Evolutionary conservation across 2,113 vertebrate genomes (phyloP).

Genomic region (Dinomys branickii): DNA sequence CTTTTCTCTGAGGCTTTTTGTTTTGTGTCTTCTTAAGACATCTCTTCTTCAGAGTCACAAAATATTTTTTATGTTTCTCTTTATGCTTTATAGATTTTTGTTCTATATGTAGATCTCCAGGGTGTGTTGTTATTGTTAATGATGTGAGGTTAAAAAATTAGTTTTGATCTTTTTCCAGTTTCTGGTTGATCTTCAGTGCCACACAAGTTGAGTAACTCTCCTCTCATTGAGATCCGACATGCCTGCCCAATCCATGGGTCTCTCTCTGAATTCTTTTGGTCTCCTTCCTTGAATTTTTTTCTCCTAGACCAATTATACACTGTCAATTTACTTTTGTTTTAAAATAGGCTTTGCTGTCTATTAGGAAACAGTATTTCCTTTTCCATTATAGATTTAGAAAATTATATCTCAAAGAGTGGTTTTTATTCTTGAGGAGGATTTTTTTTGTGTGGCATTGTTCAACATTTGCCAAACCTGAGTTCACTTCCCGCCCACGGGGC

Average conservation of each 20-base stretch:
- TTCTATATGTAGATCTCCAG: neutral
- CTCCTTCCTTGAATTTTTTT: neutral
- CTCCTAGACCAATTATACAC: neutral
- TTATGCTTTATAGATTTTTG: neutral
- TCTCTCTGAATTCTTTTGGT: neutral
- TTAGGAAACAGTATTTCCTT: neutral
- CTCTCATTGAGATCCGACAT: neutral
- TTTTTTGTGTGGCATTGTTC: neutral
- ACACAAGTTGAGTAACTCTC: neutral
- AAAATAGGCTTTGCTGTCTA: neutral
- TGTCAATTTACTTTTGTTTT: neutral
- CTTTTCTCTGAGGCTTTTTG: constrained; percentile 19
- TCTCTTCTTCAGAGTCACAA: neutral
- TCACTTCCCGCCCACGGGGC: neutral
- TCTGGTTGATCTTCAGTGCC: neutral
- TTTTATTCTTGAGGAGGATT: neutral
- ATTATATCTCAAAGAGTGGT: neutral
- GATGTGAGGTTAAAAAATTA: neutral
- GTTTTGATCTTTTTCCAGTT: neutral
- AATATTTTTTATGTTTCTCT: constrained; percentile 8
- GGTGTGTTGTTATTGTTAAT: constrained; percentile 9
- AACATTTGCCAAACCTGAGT: neutral
- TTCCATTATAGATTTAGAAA: neutral
- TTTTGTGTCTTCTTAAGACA: constrained; percentile 8
- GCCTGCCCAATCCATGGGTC: neutral